These are phyloP conservation scores for Vulpes vulpes DNA, from an alignment of 2,113 vertebrate species.

Conservation along the genomic window DNA sequence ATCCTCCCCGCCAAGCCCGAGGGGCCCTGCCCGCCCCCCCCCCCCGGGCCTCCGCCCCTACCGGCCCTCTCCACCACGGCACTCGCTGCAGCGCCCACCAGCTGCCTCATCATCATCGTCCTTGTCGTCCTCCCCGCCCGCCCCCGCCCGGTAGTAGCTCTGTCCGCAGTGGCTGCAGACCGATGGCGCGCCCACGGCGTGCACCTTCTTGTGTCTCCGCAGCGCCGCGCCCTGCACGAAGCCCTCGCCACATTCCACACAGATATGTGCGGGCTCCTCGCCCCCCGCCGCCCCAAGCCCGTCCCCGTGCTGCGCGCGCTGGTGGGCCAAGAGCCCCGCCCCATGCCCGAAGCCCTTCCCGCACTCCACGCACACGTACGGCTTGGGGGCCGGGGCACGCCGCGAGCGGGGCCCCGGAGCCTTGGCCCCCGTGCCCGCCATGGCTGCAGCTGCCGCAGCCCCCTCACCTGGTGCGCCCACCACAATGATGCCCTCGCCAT, in stretches of 20 bases:
- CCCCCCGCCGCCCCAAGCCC: constrained; percentile 10
- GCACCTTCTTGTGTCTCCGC: constrained; percentile 72
- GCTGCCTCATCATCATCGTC: neutral
- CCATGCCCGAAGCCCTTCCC: constrained; percentile 77
- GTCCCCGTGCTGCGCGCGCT: constrained; percentile 77
- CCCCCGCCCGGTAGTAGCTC: constrained; percentile 41
- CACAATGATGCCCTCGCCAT: constrained; percentile 71
- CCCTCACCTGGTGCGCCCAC: constrained; percentile 64
- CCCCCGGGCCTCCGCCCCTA: constrained; percentile 58
- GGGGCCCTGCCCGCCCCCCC: constrained; percentile 62
- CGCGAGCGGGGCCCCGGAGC: constrained; percentile 48
- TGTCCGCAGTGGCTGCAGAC: constrained; percentile 76
- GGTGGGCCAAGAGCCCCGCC: constrained; percentile 74
- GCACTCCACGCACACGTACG: constrained; percentile 77
- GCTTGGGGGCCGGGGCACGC: constrained; percentile 77
- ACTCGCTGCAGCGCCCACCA: constrained; percentile 20
- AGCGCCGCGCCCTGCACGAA: constrained; percentile 78
- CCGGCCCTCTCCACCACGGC: constrained; percentile 53
- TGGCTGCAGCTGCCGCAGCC: neutral
- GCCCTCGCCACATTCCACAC: constrained; percentile 74
- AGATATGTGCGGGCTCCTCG: constrained; percentile 75
- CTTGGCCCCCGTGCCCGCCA: neutral
- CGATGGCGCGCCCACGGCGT: constrained; percentile 64
- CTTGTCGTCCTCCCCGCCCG: neutral
- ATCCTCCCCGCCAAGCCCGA: constrained; percentile 56